phyloP scores from a whole-genome alignment of 2,113 vertebrate genomes.

The Dendrocopos noguchii region DNA sequence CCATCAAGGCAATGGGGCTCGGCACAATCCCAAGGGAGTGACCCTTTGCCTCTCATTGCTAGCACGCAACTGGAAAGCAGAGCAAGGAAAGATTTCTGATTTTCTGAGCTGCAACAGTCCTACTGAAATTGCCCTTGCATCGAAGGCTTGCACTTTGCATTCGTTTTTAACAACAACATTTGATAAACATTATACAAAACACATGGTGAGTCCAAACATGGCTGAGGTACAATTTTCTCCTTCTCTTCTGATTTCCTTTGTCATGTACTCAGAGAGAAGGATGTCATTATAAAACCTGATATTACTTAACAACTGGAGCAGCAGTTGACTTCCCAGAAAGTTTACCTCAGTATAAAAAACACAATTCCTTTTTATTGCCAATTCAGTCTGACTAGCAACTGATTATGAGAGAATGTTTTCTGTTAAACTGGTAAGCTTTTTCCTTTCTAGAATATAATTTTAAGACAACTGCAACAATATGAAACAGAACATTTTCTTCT shows the following conservation, averaged over 20 bases:
- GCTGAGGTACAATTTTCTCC: background rate
- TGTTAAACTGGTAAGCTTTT: background rate
- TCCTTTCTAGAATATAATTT: background rate
- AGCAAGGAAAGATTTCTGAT: background rate
- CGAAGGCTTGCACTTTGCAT: background rate
- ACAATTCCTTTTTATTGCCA: background rate
- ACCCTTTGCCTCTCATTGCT: background rate
- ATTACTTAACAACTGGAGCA: constrained; percentile 5
- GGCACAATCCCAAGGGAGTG: background rate
- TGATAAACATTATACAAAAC: background rate
- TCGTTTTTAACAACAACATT: background rate
- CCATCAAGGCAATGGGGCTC: background rate
- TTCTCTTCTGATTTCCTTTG: background rate
- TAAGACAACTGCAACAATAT: background rate
- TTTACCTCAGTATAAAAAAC: background rate
- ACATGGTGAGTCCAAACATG: background rate
- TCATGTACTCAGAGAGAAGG: background rate
- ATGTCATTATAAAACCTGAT: background rate
- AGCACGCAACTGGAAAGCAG: background rate
- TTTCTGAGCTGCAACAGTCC: background rate
- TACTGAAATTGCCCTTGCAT: background rate
- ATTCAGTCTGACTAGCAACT: background rate
- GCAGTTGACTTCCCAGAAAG: background rate
- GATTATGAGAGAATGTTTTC: background rate
- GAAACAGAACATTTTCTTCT: background rate